Base-by-base conservation (phyloP, 2,797 vertebrate genomes). In the Gymnothorax reevesii region DNA sequence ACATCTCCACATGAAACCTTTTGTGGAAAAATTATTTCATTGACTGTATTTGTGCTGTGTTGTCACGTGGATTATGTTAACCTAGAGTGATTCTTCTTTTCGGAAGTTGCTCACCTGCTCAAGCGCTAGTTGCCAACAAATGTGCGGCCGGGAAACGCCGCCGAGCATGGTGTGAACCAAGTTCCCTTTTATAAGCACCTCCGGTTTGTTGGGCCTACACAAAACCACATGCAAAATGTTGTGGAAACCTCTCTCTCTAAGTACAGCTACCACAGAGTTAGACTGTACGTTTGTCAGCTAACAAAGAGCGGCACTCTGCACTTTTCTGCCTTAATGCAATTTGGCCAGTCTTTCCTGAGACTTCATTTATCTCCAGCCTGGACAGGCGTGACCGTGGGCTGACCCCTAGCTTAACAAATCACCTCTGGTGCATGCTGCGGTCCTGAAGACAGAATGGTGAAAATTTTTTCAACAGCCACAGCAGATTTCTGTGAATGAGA, bases 21-120 rank as follows among this genome's bases (percentile, higher is more conserved):
- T 15, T 15, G 8, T 52, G 17, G 62, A 42, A 82, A 9, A 57
- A 55, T 59, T 25, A 27, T 27, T 54, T 2, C 42, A 55, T 84
- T 27, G 27, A 52, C 66, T 59, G 4, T 60, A 22, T 22, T 15
- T 75, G 83, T 15, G 80, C 62, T 12, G 13, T n/a, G 49, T 7
- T 83, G 82, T 83, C 22, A 27, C 4, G 17, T 20, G 2, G 79
- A 79, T 87, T 80, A 52, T 79, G 22, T 57, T 22, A 66, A 82
- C 73, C 71, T 8, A n/a, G 42, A 33, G 17, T 64, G 49, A 27
- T 59, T 69, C 20, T 59, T 77, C 59, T 84, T 62, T 80, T 83
- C 80, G 86, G 86, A 87, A 87, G 83, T 69, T 75, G 20, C 75
- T 87, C 85, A 87, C 84, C 83, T 87, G 49, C 49, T 52, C 49